These are phyloP conservation scores for Pseudomugil gertrudae DNA, from an alignment of 2,797 vertebrate genomes.

Conservation along the genomic window DNA sequence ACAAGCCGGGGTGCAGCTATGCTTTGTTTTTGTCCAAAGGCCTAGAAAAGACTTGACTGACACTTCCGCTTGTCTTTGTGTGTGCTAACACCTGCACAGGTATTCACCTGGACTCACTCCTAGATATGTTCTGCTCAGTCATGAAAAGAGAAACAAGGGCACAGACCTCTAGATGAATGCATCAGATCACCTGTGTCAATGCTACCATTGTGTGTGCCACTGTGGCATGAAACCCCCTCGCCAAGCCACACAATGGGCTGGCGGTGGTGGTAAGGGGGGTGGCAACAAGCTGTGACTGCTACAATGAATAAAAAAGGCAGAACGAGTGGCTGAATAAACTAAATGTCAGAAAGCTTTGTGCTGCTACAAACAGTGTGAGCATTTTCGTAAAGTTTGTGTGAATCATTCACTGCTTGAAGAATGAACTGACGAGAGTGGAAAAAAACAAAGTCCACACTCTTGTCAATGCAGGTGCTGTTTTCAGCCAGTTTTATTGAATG, in stretches of 20 bases:
- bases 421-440: conserved; percentile 21
- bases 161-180: conserved; percentile 62
- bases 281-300: conserved; percentile 74
- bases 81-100: conserved; percentile 72
- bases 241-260: conserved; percentile 67
- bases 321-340: conserved; percentile 66
- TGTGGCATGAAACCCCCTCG: conserved; percentile 57
- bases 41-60: conserved; percentile 51
- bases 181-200: conserved; percentile 79
- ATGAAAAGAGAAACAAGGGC: conserved; percentile 69
- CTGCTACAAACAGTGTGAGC: conserved; percentile 40
- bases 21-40: conserved; percentile 51
- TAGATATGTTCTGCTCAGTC: conserved; percentile 66
- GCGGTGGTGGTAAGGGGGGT: conserved; percentile 30
- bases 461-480: conserved; percentile 59
- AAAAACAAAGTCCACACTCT: conserved; percentile 25
- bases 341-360: conserved; percentile 67
- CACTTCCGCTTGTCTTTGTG: conserved; percentile 62
- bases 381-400: conserved; percentile 48
- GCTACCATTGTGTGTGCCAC: conserved; percentile 73
- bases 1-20: conserved; percentile 40
- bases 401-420: conserved; percentile 51
- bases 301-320: conserved; percentile 70
- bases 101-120: conserved; percentile 67
- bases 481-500: conserved; percentile 32